Evolutionary conservation across 2,888 invertebrate genomes (phyloP), one percentile per base, ranked within the genome.

Genomic region (Chaetoderma sp.): DNA sequence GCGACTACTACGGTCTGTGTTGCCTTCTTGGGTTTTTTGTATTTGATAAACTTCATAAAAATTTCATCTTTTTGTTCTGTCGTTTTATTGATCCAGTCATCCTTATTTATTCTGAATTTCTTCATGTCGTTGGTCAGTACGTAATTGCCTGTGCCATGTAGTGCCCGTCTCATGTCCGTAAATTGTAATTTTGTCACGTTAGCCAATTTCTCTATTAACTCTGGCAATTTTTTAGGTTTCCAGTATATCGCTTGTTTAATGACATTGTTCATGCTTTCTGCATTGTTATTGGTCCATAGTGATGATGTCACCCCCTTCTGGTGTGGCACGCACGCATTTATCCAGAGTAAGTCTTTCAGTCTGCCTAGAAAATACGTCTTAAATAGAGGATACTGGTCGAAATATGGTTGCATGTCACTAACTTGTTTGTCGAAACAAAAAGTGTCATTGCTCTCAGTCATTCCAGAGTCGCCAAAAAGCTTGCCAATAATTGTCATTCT

Each of bases 241-340:
- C 66, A 70, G 4, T 68, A 52, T 16, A 59, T 27, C 1, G 47
- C 32, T 10, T 52, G 33, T 60, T 72, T 72, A n/a, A 68, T 21
- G 3, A 64, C 25, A 36, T 68, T 59, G 44, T 72, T 72, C 33
- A 70, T 68, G 2, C 60, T 65, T 47, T 70, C 68, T 1, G 66
- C 52, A 36, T 68, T 70, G 60, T 70, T 72, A 55, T 72, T 72
- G 3, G 70, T 70, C 72, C 68, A 72, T 6, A 65, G 52, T 49
- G 54, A 27, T 4, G 6, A 6, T 27, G 18, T 8, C 10, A 27
- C n/a, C 25, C 50, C 27, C 18, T 23, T 50, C 18, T 50, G 50
- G 18, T 23, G 18, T 10, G 50, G 50, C 27, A 27, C 5, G 28
- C 50, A 50, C 18, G 28, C 50, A 50, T 25, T 10, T 10, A 6